phyloP scores from a whole-genome alignment of 1,140 invertebrate species.

The Lasaia peninsularis region DNA sequence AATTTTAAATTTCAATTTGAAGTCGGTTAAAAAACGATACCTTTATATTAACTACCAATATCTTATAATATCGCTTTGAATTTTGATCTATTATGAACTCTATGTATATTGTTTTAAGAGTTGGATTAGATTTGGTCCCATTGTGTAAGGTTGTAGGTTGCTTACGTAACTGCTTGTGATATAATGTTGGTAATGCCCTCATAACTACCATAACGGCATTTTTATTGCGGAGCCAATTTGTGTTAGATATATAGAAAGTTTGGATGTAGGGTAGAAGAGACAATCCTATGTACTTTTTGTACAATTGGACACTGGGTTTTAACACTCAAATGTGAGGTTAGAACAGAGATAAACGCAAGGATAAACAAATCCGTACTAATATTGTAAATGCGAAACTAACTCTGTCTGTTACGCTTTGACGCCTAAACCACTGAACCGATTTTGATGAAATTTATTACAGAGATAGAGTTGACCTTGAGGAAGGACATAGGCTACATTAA shows the following conservation, averaged over 20 bases:
- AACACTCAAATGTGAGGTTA: too few relatives aligned
- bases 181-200: constrained; percentile 3
- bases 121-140: not conserved
- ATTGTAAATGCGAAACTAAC: too few relatives aligned
- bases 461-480: too few relatives aligned
- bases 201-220: not conserved
- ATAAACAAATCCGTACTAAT: too few relatives aligned
- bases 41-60: not conserved
- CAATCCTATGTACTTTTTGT: too few relatives aligned
- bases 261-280: not conserved
- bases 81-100: not conserved
- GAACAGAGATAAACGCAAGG: too few relatives aligned
- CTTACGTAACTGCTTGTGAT: constrained; percentile 1
- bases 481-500: too few relatives aligned
- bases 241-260: constrained; percentile 1
- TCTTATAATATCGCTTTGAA: not conserved
- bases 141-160: constrained; percentile 3
- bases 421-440: too few relatives aligned
- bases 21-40: not conserved
- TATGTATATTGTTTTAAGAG: not conserved
- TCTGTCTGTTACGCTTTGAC: too few relatives aligned
- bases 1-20: too few relatives aligned
- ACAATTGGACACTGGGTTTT: too few relatives aligned
- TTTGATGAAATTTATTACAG: too few relatives aligned
- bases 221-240: not conserved